A percentile compares a stretch with the other conserved stretches of the same genome.
These are phyloP conservation scores for Molossus alvarezi DNA, from an alignment of 2,797 vertebrate genomes.

Conservation along the genomic window DNA sequence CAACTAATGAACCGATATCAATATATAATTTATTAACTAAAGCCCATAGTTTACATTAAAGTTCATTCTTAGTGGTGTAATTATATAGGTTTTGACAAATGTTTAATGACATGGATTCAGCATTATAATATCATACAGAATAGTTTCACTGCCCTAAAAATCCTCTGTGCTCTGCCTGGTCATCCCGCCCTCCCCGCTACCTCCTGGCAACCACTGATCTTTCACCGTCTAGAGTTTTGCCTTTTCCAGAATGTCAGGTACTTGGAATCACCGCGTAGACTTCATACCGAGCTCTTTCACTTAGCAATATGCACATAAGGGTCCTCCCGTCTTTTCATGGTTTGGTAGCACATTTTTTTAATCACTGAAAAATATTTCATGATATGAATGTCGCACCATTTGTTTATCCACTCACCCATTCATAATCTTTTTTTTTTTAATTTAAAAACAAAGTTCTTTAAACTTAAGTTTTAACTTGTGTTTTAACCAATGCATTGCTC, in stretches of 20 bases:
- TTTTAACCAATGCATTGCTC: background rate
- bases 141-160: background rate
- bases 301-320: background rate
- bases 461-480: conserved; percentile 17
- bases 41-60: background rate
- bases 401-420: background rate
- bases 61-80: background rate
- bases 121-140: background rate
- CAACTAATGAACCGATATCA: background rate
- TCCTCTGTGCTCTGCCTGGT: background rate
- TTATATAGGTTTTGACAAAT: background rate
- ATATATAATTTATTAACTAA: conserved; percentile 17
- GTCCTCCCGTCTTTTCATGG: background rate
- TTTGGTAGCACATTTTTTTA: background rate
- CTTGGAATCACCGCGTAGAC: background rate
- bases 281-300: background rate
- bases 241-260: conserved; percentile 38
- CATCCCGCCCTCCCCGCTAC: background rate
- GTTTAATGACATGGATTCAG: background rate
- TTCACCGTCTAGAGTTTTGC: background rate
- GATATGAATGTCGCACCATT: background rate
- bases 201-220: background rate
- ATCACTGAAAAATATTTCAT: background rate
- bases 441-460: background rate
- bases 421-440: background rate